Conservation (phyloP, 2,113 vertebrate species). For the Onychostruthus taczanowskii region DNA sequence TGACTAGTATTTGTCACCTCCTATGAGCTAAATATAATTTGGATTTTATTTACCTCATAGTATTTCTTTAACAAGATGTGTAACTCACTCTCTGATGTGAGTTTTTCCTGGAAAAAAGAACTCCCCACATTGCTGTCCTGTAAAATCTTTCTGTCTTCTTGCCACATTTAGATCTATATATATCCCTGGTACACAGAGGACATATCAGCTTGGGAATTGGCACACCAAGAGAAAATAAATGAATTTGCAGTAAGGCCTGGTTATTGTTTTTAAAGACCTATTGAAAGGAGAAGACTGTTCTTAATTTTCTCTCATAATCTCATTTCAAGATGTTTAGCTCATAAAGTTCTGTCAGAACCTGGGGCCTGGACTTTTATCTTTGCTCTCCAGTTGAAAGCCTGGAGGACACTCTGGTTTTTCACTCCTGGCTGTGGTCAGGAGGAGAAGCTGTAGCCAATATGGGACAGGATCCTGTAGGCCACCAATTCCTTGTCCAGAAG, state of each 20-base stretch:
- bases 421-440: neutral
- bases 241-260: slow-evolving; percentile 64
- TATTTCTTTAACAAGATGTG: slow-evolving; percentile 22
- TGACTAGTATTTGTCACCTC: slow-evolving; percentile 27
- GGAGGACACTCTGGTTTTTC: neutral
- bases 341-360: slow-evolving; percentile 10
- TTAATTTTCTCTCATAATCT: slow-evolving; percentile 51
- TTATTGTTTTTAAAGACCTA: slow-evolving; percentile 64
- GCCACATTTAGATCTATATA: slow-evolving; percentile 30
- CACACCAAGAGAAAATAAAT: slow-evolving; percentile 48
- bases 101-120: slow-evolving; percentile 32
- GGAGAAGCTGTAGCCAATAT: neutral
- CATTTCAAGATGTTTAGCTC: slow-evolving; percentile 51
- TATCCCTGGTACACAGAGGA: slow-evolving; percentile 25
- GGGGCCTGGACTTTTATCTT: slow-evolving; percentile 38
- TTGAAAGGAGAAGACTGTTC: slow-evolving; percentile 59
- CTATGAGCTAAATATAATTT: slow-evolving; percentile 36
- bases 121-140: neutral
- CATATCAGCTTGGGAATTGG: slow-evolving; percentile 41
- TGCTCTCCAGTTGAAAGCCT: neutral
- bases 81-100: neutral
- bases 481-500: neutral
- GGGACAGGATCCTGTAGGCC: neutral
- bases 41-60: slow-evolving; percentile 38
- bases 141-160: slow-evolving; percentile 36